A percentile compares a stretch with the other conserved stretches of the same genome.
Conservation (phyloP, 2,888 invertebrate species). For the Muschampia plurimacula region DNA sequence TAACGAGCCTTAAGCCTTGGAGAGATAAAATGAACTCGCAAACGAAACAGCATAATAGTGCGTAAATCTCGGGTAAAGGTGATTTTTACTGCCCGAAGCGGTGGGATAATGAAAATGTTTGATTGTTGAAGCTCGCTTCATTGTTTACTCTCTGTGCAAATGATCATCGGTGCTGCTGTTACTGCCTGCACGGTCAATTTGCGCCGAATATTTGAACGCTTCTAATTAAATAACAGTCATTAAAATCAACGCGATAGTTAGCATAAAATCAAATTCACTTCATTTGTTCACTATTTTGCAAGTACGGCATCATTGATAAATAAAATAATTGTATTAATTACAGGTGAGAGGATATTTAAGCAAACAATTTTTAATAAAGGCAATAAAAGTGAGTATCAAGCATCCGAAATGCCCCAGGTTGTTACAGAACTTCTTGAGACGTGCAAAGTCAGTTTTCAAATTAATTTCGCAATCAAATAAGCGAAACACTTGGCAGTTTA, state of each 20-base stretch:
- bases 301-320: neutral
- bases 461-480: constrained; percentile 44
- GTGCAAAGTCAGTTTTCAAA: constrained; percentile 38
- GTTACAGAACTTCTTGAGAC: constrained; percentile 25
- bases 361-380: constrained; percentile 9
- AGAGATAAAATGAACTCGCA: constrained; percentile 60
- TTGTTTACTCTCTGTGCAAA: constrained; percentile 65
- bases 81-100: constrained; percentile 62
- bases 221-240: constrained; percentile 39
- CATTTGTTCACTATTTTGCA: constrained; percentile 18
- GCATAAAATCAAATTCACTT: constrained; percentile 28
- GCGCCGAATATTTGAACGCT: constrained; percentile 30
- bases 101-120: constrained; percentile 67
- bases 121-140: constrained; percentile 65
- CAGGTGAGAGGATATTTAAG: neutral
- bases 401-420: constrained; percentile 12
- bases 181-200: constrained; percentile 32
- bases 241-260: constrained; percentile 37
- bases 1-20: constrained; percentile 56
- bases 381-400: constrained; percentile 14
- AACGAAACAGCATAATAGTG: constrained; percentile 60
- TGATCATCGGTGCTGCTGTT: constrained; percentile 53
- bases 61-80: constrained; percentile 64
- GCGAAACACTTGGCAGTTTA: constrained; percentile 44
- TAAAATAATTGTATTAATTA: constrained; percentile 2